Evolutionary conservation across 2,888 invertebrate species (phyloP).

Genomic region (Chaetoderma sp.): DNA sequence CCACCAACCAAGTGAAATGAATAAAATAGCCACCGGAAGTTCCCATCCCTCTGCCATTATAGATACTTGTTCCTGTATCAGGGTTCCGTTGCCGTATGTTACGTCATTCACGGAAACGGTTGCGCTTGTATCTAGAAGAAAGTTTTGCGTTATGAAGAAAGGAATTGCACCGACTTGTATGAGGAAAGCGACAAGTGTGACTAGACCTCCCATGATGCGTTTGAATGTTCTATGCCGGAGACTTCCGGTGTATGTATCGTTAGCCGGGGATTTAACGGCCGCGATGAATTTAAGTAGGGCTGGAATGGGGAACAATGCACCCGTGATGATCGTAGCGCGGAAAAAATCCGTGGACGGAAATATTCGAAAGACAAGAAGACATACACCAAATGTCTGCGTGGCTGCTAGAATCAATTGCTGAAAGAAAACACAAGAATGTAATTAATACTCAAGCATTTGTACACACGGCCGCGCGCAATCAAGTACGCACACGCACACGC

Average conservation of each 20-base stretch:
- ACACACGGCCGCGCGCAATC: too few relatives aligned
- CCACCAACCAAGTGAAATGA: conserved; percentile 97
- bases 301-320: conserved; percentile 62
- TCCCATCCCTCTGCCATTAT: conserved; percentile 75
- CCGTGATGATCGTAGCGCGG: conserved; percentile 62
- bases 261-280: conserved; percentile 43
- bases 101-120: conserved; percentile 39
- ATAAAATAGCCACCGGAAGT: conserved; percentile 85
- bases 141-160: conserved; percentile 42
- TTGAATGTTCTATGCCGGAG: too few relatives aligned
- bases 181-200: conserved; percentile 46
- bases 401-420: conserved; percentile 52
- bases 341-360: conserved; percentile 61
- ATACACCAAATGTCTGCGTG: conserved; percentile 57
- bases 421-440: conserved; percentile 24
- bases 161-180: conserved; percentile 49
- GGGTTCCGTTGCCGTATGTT: conserved; percentile 32
- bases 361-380: conserved; percentile 63
- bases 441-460: too few relatives aligned
- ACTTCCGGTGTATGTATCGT: too few relatives aligned
- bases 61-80: conserved; percentile 33
- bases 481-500: too few relatives aligned
- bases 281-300: conserved; percentile 61
- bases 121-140: conserved; percentile 41
- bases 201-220: conserved; percentile 43